phyloP scores from a whole-genome alignment of 2,797 vertebrate species.

The Huso huso region DNA sequence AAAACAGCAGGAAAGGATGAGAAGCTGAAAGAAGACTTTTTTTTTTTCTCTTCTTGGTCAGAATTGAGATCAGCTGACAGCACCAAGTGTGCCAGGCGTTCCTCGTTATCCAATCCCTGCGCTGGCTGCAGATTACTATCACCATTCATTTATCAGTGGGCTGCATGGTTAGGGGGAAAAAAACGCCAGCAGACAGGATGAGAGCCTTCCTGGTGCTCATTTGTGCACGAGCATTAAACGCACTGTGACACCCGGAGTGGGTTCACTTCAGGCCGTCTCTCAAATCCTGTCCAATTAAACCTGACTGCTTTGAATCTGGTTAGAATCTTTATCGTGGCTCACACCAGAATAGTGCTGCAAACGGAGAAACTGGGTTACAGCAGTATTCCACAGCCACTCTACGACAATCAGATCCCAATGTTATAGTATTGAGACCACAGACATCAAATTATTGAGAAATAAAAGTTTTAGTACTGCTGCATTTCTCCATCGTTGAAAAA shows the following conservation, averaged over 20 bases:
- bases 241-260: background rate
- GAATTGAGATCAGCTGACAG: slow-evolving; percentile 7
- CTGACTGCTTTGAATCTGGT: too few species aligned
- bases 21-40: background rate
- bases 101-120: background rate
- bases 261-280: background rate
- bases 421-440: too few species aligned
- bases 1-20: too few species aligned
- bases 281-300: background rate
- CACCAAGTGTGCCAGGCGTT: background rate
- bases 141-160: slow-evolving; percentile 7
- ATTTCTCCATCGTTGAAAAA: too few species aligned
- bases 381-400: too few species aligned
- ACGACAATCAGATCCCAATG: too few species aligned
- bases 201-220: background rate
- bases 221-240: background rate
- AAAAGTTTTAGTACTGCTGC: too few species aligned
- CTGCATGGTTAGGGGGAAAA: background rate
- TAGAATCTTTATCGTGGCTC: too few species aligned
- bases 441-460: too few species aligned
- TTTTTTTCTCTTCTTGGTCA: too few species aligned
- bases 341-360: too few species aligned
- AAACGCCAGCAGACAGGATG: background rate
- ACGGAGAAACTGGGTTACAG: too few species aligned
- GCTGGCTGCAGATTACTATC: background rate